Conservation (phyloP, 1,140 invertebrate genomes). For the Monomorium pharaonis region DNA sequence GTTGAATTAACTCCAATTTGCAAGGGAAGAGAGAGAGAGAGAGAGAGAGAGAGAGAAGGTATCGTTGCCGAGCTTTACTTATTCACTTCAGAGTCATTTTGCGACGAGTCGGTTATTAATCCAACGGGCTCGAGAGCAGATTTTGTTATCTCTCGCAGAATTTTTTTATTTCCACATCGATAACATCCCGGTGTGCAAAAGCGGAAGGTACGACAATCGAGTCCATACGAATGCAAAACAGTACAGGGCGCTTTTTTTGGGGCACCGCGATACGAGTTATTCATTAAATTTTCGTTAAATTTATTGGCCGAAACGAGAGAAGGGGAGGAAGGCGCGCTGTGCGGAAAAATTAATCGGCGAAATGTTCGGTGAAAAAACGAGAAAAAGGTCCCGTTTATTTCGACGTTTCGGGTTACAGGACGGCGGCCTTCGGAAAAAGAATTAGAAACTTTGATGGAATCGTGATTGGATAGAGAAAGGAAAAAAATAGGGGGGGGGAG, state of each 20-base stretch:
- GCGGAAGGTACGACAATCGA: not conserved
- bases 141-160: not conserved
- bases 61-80: not conserved
- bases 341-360: not conserved
- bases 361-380: not conserved
- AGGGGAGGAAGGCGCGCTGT: not conserved
- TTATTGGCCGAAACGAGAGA: not conserved
- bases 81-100: not conserved
- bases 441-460: slow-evolving; percentile 34
- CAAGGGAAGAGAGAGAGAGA: too few relatives aligned
- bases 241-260: not conserved
- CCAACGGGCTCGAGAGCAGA: not conserved
- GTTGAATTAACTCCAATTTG: not conserved
- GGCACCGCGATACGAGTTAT: not conserved
- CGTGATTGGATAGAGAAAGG: slow-evolving; percentile 19
- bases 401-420: not conserved
- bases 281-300: slow-evolving; percentile 2
- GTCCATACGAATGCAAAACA: not conserved
- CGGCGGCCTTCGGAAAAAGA: slow-evolving; percentile 14
- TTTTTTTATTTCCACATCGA: not conserved
- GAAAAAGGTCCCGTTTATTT: not conserved
- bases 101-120: not conserved
- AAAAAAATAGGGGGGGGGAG: not conserved
- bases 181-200: not conserved
- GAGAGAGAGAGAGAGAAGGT: too few relatives aligned